Evolutionary conservation across 1,140 invertebrate species (phyloP).

Genomic region (Papilio helenus): DNA sequence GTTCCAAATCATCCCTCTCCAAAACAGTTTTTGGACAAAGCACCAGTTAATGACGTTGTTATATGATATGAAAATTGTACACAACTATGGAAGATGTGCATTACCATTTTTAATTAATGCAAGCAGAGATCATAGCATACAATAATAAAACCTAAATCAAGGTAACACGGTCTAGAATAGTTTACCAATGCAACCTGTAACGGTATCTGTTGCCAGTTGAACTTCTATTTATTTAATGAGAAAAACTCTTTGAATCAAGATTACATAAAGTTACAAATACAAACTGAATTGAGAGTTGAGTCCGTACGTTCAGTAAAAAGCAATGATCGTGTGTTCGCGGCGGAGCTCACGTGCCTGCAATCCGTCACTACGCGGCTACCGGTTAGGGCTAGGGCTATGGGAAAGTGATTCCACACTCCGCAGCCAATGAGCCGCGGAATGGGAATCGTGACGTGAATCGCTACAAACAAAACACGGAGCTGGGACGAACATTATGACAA

Average conservation of each 20-base stretch:
- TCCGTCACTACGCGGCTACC: neutral
- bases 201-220: too few relatives aligned
- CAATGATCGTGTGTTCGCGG: neutral
- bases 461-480: constrained; percentile 21
- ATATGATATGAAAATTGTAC: neutral
- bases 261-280: too few relatives aligned
- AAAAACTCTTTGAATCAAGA: too few relatives aligned
- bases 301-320: neutral
- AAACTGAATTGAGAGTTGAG: too few relatives aligned
- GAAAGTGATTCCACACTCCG: constrained; percentile 51
- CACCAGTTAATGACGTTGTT: neutral
- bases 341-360: neutral
- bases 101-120: too few relatives aligned
- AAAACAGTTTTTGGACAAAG: neutral
- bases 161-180: too few relatives aligned
- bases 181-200: too few relatives aligned
- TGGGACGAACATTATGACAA: neutral
- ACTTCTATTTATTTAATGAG: too few relatives aligned
- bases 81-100: neutral
- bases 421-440: constrained; percentile 54
- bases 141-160: too few relatives aligned
- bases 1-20: neutral
- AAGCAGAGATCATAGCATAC: too few relatives aligned
- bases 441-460: constrained; percentile 54
- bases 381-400: constrained; percentile 31